Base-by-base conservation (phyloP, 1,140 invertebrate species). In the Meteorus sp. region DNA sequence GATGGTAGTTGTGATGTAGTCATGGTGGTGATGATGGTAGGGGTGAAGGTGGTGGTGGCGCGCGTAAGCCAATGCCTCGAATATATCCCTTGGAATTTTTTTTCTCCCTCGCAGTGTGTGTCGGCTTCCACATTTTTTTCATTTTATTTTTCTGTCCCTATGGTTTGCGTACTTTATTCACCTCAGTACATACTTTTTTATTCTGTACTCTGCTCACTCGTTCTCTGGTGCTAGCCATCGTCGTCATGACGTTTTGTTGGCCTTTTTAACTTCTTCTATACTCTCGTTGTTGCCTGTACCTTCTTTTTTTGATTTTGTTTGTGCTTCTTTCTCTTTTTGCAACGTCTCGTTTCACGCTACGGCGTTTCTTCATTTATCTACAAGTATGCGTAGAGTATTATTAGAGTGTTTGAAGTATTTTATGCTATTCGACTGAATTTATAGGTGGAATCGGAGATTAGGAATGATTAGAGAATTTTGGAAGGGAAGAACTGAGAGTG, bases 1-100 rank as follows among this genome's bases (percentile, higher is more conserved):
- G 48, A 59, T 61, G 65, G 67, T 67, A 64, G 67, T 61, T 60
- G 67, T 53, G 56, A 58, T n/a, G n/a, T n/a, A n/a, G n/a, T n/a
- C n/a, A n/a, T n/a, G n/a, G n/a, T n/a, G n/a, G n/a, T n/a, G 41
- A 27, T 17, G 3, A 43, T 9, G n/a, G 47, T 9, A 56, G 41
- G 23, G 17, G 47, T 31, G 50, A 58, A n/a, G n/a, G n/a, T n/a
- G n/a, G n/a, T n/a, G 29, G 11, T 6, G 29, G 29, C 29, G 37
- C 52, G 22, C 33, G 39, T 33, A 45, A 45, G 43, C 35, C 22
- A 35, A 31, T 44, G 8, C 29, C 44, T 37, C n/a, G 29, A 56
- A 56, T 47, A 53, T 19, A 20, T 55, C 43, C 39, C 53, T 17
- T 52, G 41, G 22, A 22, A 20, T 20, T 37, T 23, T 52, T 37